Evolutionary conservation across 2,888 invertebrate species (phyloP).

Genomic region (Caprella mutica): DNA sequence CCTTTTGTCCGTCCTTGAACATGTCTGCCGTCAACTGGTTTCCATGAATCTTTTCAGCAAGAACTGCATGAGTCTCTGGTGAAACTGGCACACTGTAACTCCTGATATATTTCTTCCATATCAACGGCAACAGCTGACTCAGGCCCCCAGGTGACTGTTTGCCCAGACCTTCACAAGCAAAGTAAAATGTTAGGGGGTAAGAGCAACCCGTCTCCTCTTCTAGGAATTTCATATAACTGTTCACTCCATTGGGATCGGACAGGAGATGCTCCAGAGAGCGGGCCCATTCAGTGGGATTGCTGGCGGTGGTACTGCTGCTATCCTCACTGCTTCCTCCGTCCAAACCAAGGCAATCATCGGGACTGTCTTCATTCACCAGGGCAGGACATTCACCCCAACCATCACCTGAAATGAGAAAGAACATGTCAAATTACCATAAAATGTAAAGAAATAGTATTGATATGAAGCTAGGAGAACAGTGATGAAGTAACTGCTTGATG

Average conservation of each 20-base stretch:
- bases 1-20: conserved; percentile 25
- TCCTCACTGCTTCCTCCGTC: conserved; percentile 15
- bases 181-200: conserved; percentile 56
- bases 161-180: conserved; percentile 67
- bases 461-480: too few species aligned
- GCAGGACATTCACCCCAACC: conserved; percentile 19
- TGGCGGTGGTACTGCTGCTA: conserved; percentile 20
- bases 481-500: too few species aligned
- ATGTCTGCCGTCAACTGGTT: conserved; percentile 36
- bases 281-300: conserved; percentile 21
- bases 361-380: conserved; percentile 13
- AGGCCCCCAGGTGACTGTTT: conserved; percentile 55
- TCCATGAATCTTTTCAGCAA: conserved; percentile 53
- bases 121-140: conserved; percentile 62
- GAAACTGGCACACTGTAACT: conserved; percentile 70
- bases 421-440: too few species aligned
- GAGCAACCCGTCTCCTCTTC: conserved; percentile 27
- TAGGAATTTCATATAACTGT: conserved; percentile 26
- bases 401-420: conserved; percentile 24
- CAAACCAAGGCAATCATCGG: conserved; percentile 20
- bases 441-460: too few species aligned
- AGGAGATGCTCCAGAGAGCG: conserved; percentile 27
- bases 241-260: conserved; percentile 23
- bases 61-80: conserved; percentile 64
- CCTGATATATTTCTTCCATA: conserved; percentile 50